Percentiles rank a stretch among this genome's conserved stretches.
Evolutionary conservation across 2,797 vertebrate species (phyloP).

Genomic region (Myiotriccus ornatus): DNA sequence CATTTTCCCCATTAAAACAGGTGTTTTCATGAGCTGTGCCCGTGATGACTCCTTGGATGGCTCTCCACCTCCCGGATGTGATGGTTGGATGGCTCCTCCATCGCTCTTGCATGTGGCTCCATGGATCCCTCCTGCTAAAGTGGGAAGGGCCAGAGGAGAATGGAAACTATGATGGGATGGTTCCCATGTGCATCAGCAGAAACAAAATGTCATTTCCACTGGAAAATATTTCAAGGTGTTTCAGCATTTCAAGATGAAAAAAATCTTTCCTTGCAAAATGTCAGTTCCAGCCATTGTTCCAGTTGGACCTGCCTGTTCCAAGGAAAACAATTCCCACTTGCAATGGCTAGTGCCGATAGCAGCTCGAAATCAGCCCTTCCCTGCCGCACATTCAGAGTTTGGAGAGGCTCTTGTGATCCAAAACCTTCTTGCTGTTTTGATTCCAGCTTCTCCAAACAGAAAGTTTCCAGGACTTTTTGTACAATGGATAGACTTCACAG

Average conservation of each 20-base stretch:
- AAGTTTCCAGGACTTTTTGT: background rate
- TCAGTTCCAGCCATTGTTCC: slow-evolving; percentile 56
- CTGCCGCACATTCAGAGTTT: background rate
- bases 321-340: slow-evolving; percentile 46
- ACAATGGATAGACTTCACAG: accelerated
- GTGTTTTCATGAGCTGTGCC: background rate
- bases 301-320: background rate
- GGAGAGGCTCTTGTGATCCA: background rate
- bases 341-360: background rate
- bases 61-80: accelerated
- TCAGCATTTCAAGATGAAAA: slow-evolving; percentile 26
- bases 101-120: background rate
- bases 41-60: background rate
- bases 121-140: background rate
- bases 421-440: background rate
- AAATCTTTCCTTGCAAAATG: background rate
- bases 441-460: background rate
- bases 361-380: background rate
- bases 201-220: slow-evolving; percentile 25
- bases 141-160: background rate
- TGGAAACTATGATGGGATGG: background rate
- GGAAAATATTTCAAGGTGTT: slow-evolving; percentile 57
- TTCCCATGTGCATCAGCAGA: background rate
- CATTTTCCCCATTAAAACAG: background rate
- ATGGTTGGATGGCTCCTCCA: background rate